phyloP scores from a whole-genome alignment of 2,797 vertebrate species.

The Eulemur albifrons region DNA sequence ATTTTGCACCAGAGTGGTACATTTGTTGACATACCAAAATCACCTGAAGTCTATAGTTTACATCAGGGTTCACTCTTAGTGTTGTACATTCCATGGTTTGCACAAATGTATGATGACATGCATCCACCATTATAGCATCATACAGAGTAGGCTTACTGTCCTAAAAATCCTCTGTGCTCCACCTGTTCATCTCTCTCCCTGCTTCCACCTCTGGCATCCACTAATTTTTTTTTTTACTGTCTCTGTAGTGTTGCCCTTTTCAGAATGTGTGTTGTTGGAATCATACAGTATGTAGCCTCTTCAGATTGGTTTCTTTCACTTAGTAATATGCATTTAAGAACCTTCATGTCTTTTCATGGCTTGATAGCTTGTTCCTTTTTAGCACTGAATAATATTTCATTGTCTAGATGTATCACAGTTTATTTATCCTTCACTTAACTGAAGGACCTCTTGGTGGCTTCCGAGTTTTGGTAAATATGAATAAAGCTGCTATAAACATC shows the following conservation, averaged over 20 bases:
- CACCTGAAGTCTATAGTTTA: background rate
- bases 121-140: no score
- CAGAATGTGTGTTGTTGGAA: background rate
- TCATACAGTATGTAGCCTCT: background rate
- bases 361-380: background rate
- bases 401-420: background rate
- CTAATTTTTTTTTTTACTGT: background rate
- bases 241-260: background rate
- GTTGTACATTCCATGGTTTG: background rate
- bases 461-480: background rate
- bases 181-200: background rate
- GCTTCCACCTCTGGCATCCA: background rate
- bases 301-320: background rate
- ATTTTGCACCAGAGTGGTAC: background rate
- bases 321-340: background rate
- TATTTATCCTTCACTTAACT: background rate
- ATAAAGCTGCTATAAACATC: background rate
- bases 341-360: background rate
- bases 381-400: background rate
- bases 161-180: background rate
- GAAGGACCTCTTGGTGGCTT: background rate
- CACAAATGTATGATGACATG: background rate
- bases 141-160: background rate
- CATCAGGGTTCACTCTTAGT: background rate
- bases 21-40: background rate